phyloP scores from a whole-genome alignment of 2,113 vertebrate genomes.

The Triplophysa dalaica region DNA sequence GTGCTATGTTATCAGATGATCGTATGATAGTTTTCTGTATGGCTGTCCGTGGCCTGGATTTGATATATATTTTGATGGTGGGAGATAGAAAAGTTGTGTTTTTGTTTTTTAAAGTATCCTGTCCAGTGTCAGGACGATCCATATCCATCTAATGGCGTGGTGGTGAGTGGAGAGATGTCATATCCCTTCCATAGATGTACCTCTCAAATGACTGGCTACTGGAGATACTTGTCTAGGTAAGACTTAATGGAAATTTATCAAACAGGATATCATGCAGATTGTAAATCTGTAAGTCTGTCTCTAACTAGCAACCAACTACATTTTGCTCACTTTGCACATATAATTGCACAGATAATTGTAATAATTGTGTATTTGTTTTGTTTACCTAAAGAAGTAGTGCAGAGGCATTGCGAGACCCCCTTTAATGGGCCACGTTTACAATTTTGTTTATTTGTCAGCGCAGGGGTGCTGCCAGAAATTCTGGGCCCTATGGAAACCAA shows the following conservation, averaged over 20 bases:
- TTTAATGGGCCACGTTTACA: too few species aligned
- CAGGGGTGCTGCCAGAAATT: too few species aligned
- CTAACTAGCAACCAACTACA: background rate
- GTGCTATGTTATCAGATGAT: background rate
- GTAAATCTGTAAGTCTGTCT: background rate
- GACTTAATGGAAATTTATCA: background rate
- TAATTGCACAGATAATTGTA: too few species aligned
- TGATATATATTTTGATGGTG: too few species aligned
- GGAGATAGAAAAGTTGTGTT: background rate
- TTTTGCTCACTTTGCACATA: too few species aligned
- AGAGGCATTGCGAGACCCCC: too few species aligned
- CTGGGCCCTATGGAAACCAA: too few species aligned
- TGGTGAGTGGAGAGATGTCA: slow-evolving; percentile 17
- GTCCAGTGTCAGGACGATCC: slow-evolving; percentile 40
- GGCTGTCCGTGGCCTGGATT: too few species aligned
- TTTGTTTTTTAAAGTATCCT: slow-evolving; percentile 17
- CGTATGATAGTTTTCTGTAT: too few species aligned
- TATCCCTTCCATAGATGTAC: background rate
- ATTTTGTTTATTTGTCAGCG: too few species aligned
- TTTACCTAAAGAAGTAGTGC: too few species aligned
- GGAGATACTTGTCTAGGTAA: background rate
- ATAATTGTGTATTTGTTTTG: too few species aligned
- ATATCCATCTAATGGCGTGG: slow-evolving; percentile 13
- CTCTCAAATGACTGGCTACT: slow-evolving; percentile 9
- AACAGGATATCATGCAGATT: background rate